These are phyloP conservation scores for Myiotriccus ornatus DNA, from an alignment of 2,797 vertebrate species.

Conservation along the genomic window DNA sequence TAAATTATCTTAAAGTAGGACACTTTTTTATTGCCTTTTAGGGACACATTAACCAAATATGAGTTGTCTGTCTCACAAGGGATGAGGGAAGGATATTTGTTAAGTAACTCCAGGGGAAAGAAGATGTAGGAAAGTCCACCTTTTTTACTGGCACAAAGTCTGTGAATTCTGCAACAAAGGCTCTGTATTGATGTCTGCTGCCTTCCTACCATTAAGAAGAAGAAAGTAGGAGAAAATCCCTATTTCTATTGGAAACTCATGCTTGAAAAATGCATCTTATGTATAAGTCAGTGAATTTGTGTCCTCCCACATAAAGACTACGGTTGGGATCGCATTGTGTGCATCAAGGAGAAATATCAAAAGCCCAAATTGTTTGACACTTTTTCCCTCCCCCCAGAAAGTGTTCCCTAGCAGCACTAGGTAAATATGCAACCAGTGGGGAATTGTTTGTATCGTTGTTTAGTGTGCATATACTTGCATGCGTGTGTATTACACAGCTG, in stretches of 20 bases:
- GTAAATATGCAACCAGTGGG: not conserved
- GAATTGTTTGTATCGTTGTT: not conserved
- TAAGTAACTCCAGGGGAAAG: not conserved
- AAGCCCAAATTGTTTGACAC: not conserved
- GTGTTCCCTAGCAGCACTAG: not conserved
- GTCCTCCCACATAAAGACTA: not conserved
- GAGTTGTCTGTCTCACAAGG: not conserved
- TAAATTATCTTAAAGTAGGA: not conserved
- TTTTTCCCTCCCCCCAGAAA: not conserved
- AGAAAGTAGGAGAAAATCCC: not conserved
- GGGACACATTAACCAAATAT: not conserved
- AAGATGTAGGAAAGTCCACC: not conserved
- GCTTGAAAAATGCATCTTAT: not conserved
- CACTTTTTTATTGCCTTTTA: not conserved
- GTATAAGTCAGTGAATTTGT: not conserved
- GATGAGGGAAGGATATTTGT: not conserved
- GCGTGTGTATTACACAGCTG: not conserved
- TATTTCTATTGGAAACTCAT: not conserved
- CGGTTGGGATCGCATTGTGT: not conserved
- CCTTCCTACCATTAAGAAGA: not conserved
- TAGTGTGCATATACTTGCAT: not conserved
- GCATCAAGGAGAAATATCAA: not conserved
- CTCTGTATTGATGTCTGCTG: not conserved
- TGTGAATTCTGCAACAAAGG: not conserved
- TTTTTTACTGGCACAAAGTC: not conserved